These are phyloP conservation scores for Triplophysa bombifrons DNA, from an alignment of 2,797 vertebrate species.

Conservation along the genomic window DNA sequence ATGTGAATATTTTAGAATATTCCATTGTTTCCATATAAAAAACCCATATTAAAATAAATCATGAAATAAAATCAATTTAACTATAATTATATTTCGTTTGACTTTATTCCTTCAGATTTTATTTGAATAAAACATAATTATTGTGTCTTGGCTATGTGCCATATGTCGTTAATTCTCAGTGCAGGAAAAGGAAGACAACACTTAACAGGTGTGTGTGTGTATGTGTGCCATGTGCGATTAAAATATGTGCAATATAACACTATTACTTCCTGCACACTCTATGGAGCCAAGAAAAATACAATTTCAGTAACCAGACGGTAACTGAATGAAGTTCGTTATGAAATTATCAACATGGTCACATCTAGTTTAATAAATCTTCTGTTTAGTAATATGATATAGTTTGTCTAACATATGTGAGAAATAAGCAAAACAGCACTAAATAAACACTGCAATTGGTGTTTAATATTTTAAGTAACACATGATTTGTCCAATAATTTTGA, in stretches of 20 bases:
- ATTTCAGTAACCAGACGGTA: neutral
- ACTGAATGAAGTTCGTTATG: neutral
- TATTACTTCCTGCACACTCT: conserved; percentile 50
- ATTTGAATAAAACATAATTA: conserved; percentile 26
- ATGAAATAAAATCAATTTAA: too few relatives aligned
- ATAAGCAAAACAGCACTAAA: too few relatives aligned
- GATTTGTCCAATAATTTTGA: neutral
- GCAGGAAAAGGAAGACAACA: conserved; percentile 63
- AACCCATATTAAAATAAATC: too few relatives aligned
- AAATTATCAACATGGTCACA: neutral
- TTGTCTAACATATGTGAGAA: neutral
- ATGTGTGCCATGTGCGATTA: conserved; percentile 59
- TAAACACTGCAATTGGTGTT: too few relatives aligned
- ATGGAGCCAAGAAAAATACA: neutral
- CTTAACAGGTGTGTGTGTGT: conserved; percentile 65
- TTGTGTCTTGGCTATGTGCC: conserved; percentile 54
- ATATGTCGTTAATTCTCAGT: conserved; percentile 61
- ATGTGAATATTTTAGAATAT: neutral
- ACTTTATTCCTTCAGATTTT: conserved; percentile 27
- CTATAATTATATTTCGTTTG: too few relatives aligned
- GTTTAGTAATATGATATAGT: neutral
- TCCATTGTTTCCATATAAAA: neutral
- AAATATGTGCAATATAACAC: conserved; percentile 51
- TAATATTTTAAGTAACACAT: neutral
- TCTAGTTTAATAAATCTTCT: neutral